These are phyloP conservation scores for Rhagoletis zephyria DNA, from an alignment of 1,140 invertebrate genomes.

Conservation along the genomic window DNA sequence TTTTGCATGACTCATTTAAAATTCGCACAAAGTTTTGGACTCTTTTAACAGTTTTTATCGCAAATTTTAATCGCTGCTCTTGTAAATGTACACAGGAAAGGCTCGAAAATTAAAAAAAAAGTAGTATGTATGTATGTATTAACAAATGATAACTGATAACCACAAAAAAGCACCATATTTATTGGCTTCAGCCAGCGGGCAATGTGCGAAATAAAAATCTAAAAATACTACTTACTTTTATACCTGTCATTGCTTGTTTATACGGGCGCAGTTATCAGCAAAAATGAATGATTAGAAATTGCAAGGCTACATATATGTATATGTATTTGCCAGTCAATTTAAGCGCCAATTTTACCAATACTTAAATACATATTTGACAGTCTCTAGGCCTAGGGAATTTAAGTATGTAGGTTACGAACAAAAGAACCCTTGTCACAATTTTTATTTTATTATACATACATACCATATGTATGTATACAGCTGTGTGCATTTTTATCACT, in stretches of 20 bases:
- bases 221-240: background rate
- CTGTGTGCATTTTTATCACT: background rate
- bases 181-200: background rate
- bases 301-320: background rate
- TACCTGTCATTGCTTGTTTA: background rate
- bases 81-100: background rate
- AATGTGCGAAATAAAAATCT: conserved; percentile 1
- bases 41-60: background rate
- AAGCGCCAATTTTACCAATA: conserved; percentile 21
- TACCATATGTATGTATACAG: background rate
- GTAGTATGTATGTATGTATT: background rate
- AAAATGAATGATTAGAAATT: conserved; percentile 15
- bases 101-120: background rate
- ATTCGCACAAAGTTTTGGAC: too few species aligned
- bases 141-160: background rate
- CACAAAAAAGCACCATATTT: background rate
- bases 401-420: conserved; percentile 7
- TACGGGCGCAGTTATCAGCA: background rate
- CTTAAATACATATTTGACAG: background rate
- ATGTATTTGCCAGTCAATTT: conserved; percentile 8
- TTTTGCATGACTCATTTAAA: too few species aligned
- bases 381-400: background rate
- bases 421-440: background rate
- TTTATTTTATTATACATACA: background rate
- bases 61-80: background rate